phyloP scores from a whole-genome alignment of 2,888 invertebrate species.

The Toxonevra muliebris region DNA sequence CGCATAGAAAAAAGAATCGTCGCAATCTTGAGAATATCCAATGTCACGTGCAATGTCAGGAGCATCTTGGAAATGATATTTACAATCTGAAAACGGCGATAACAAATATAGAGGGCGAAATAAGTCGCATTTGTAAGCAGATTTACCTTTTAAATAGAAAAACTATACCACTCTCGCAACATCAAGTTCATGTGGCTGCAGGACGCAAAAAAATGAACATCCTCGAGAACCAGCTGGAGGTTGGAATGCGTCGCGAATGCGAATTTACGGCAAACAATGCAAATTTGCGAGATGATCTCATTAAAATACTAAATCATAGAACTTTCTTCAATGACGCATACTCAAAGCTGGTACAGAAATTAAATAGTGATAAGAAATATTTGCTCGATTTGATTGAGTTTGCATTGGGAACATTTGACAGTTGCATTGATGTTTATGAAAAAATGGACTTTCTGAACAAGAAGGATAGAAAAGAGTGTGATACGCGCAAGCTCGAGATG shows the following conservation, averaged over 20 bases:
- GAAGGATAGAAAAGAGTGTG: constrained; percentile 52
- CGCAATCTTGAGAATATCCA: constrained; percentile 47
- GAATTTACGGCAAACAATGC: constrained; percentile 53
- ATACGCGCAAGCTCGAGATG: constrained; percentile 55
- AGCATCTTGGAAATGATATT: constrained; percentile 50
- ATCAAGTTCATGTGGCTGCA: constrained; percentile 48
- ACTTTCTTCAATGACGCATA: constrained; percentile 57
- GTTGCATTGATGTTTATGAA: constrained; percentile 54
- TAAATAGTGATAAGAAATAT: constrained; percentile 59
- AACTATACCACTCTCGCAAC: constrained; percentile 56
- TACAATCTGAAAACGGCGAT: constrained; percentile 50
- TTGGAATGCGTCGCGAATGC: constrained; percentile 55
- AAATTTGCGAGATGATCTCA: constrained; percentile 50
- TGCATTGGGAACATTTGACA: constrained; percentile 56
- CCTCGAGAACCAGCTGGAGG: constrained; percentile 57
- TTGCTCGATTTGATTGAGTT: constrained; percentile 58
- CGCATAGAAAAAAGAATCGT: constrained; percentile 47
- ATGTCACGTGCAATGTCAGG: constrained; percentile 57
- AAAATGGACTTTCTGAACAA: constrained; percentile 52
- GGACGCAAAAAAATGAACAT: constrained; percentile 50
- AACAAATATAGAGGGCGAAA: constrained; percentile 52
- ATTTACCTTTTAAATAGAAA: constrained; percentile 53
- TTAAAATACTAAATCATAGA: constrained; percentile 54
- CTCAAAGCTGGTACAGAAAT: constrained; percentile 53
- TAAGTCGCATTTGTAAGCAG: constrained; percentile 49